These are phyloP conservation scores for Helicoverpa assulta DNA, from an alignment of 2,888 invertebrate species.

Conservation along the genomic window DNA sequence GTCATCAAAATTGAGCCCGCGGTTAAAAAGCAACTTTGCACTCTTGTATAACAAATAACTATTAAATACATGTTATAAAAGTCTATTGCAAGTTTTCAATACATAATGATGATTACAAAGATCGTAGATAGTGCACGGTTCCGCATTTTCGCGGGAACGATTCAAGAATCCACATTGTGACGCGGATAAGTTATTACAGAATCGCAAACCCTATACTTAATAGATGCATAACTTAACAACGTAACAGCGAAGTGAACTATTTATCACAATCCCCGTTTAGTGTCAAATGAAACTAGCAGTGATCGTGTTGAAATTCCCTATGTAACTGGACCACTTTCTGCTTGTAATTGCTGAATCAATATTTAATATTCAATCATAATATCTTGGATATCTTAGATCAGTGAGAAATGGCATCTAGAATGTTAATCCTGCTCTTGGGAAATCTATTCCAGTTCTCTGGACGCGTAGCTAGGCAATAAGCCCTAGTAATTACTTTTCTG, in stretches of 20 bases:
- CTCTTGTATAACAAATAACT: too few species aligned
- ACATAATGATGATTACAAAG: too few species aligned
- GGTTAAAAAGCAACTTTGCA: too few species aligned
- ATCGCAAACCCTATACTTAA: constrained; percentile 14
- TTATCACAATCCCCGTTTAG: constrained; percentile 21
- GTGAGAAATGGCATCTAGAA: constrained; percentile 9
- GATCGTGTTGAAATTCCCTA: constrained; percentile 31
- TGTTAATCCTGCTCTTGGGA: constrained; percentile 9
- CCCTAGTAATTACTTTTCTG: too few species aligned
- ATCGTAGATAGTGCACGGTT: too few species aligned
- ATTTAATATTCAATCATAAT: constrained; percentile 38
- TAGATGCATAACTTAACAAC: constrained; percentile 12
- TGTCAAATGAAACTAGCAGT: constrained; percentile 31
- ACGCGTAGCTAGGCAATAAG: too few species aligned
- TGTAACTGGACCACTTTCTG: constrained; percentile 36
- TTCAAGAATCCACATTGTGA: too few species aligned
- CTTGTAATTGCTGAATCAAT: constrained; percentile 35
- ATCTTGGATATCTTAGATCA: constrained; percentile 17
- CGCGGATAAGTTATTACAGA: background rate
- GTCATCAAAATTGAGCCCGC: too few species aligned
- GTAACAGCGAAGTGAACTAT: constrained; percentile 11
- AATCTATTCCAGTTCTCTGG: constrained; percentile 11
- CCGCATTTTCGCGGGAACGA: background rate
- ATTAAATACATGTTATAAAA: too few species aligned
- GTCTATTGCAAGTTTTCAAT: too few species aligned